phyloP scores from a whole-genome alignment of 30 jellyfish, hydroid and myxozoan genomes.

The Cassiopea xamachana region DNA sequence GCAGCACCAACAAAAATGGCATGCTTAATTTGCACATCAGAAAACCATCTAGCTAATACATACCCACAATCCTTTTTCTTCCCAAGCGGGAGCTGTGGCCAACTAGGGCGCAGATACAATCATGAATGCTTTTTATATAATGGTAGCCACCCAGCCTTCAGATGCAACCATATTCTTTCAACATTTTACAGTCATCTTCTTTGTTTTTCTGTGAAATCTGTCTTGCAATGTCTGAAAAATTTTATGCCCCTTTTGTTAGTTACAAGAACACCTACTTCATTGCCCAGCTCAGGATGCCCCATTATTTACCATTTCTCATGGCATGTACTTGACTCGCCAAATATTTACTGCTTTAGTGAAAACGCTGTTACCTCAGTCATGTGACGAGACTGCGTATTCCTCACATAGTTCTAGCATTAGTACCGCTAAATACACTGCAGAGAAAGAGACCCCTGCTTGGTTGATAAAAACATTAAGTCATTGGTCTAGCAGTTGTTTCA shows the following conservation, averaged over 20 bases:
- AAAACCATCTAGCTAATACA: background rate
- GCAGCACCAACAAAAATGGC: background rate
- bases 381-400: background rate
- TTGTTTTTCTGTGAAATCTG: background rate
- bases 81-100: no score
- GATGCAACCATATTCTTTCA: no score
- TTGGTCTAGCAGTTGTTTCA: background rate
- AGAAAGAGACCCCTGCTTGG: background rate
- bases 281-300: no score
- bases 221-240: background rate
- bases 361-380: background rate
- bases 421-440: background rate
- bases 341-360: background rate
- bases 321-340: background rate
- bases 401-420: background rate
- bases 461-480: background rate
- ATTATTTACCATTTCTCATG: no score
- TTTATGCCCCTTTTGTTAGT: background rate
- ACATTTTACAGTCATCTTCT: background rate
- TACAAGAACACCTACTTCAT: background rate
- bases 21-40: background rate
- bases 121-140: no score
- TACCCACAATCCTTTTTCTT: background rate
- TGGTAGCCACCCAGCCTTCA: no score
- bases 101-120: no score